Evolutionary conservation across 2,113 vertebrate genomes (phyloP).

Genomic region (Takifugu bimaculatus): DNA sequence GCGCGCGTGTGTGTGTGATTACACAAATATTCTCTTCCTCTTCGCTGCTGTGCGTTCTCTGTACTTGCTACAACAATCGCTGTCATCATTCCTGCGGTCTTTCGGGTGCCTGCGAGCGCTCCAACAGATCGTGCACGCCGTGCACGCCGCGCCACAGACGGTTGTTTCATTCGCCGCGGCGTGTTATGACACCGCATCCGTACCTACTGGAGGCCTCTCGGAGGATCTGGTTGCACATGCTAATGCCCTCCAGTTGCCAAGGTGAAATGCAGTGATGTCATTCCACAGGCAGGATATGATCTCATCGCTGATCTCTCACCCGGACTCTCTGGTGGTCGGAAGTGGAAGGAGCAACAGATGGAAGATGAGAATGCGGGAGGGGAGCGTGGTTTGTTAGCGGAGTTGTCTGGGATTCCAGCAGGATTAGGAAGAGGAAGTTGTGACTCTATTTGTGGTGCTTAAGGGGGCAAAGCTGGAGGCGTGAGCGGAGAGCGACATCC

Average conservation of each 20-base stretch:
- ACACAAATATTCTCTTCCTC: neutral
- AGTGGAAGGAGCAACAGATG: conserved; percentile 52
- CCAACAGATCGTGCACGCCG: neutral
- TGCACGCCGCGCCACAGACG: neutral
- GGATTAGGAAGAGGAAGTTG: conserved; percentile 65
- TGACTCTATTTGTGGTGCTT: conserved; percentile 51
- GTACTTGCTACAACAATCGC: neutral
- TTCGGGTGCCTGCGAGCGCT: neutral
- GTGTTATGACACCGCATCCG: neutral
- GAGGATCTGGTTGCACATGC: neutral
- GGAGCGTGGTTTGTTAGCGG: conserved; percentile 7
- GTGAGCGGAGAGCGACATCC: conserved; percentile 25
- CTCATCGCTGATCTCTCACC: conserved; percentile 33
- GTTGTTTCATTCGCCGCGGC: neutral
- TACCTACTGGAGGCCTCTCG: neutral
- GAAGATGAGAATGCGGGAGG: conserved; percentile 28
- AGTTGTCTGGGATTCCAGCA: conserved; percentile 51
- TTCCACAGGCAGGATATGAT: conserved; percentile 24
- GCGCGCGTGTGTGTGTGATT: neutral
- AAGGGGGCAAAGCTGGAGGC: conserved; percentile 37
- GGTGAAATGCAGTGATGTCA: conserved; percentile 22
- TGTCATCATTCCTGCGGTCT: conserved; percentile 19
- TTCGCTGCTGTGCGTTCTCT: neutral
- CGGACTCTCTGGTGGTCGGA: conserved; percentile 35
- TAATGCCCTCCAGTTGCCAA: conserved; percentile 3